Evolutionary conservation across 2,113 vertebrate species (phyloP), one percentile per base, ranked within the genome.

Genomic region (Sterrhoptilus dennistouni): DNA sequence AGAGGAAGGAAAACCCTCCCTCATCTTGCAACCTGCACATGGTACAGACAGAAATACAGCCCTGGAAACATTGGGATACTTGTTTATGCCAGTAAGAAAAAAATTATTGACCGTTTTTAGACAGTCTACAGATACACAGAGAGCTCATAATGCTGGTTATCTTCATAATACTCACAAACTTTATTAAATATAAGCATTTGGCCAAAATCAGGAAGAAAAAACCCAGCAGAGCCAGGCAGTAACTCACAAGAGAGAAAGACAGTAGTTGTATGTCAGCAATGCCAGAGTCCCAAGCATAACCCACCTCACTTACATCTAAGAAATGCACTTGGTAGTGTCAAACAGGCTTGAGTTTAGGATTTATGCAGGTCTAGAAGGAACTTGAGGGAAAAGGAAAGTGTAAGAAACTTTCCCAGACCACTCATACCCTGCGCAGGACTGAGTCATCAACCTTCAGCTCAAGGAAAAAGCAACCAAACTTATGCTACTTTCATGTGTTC

Each of bases 251-350:
- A 60, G 10, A 57, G 31, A 54, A 0, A 57, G 61, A 15, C 24
- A n/a, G 38, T 0, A n/a, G 25, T 0, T 35, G 14, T 3, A 12
- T 1, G 11, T 21, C 44, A 74, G 49, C 7, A 7, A 6, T 44
- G 44, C 40, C 50, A 57, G 24, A 57, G 42, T 9, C 50, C 61
- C 47, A 60, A 4, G 25, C 33, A 44, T 0, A 47, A 15, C 11
- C 42, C 40, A 23, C 44, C 66, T 36, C 16, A 33, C 44, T 38
- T 3, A 1, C 9, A 45, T 2, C 28, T 53, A 25, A 66, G 25
- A 66, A 65, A 28, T 8, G 17, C 49, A 45, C 25, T 29, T 17
- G 71, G 63, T n/a, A 24, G 36, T n/a, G 52, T 47, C 35, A 4
- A 54, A 45, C 15, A 38, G 20, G 21, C 24, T 45, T n/a, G 42